Evolutionary conservation across 2,888 invertebrate genomes (phyloP).

Genomic region (Lampropteryx suffumata): DNA sequence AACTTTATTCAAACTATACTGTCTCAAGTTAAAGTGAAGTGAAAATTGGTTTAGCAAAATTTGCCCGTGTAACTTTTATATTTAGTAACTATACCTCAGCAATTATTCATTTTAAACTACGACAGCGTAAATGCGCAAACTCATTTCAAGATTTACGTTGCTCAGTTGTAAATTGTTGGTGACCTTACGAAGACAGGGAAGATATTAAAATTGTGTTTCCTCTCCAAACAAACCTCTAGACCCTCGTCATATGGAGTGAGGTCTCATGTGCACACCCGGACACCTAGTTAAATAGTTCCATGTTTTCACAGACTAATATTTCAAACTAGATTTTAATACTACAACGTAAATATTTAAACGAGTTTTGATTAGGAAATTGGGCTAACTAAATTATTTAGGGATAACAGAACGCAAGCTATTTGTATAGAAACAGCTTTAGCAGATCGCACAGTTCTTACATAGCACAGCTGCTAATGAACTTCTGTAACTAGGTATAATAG

Average conservation of each 20-base stretch:
- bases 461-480: too few species aligned
- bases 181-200: constrained; percentile 48
- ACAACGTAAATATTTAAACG: constrained; percentile 30
- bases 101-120: constrained; percentile 2
- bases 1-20: too few species aligned
- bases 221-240: constrained; percentile 53
- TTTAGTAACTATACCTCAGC: background rate
- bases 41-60: too few species aligned
- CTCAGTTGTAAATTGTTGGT: constrained; percentile 45
- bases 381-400: background rate
- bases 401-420: too few species aligned
- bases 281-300: constrained; percentile 50
- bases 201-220: constrained; percentile 65
- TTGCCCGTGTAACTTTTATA: too few species aligned
- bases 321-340: constrained; percentile 34
- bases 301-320: constrained; percentile 37
- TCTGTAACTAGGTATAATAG: too few species aligned
- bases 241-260: constrained; percentile 59
- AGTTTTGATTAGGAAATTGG: constrained; percentile 21
- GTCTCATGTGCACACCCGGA: constrained; percentile 58
- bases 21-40: too few species aligned
- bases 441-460: too few species aligned
- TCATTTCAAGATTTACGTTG: constrained; percentile 30
- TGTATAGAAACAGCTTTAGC: too few species aligned
- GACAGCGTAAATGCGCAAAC: constrained; percentile 3